Evolutionary conservation across 2,797 vertebrate genomes (phyloP).

Genomic region (Premnoplex brunnescens): DNA sequence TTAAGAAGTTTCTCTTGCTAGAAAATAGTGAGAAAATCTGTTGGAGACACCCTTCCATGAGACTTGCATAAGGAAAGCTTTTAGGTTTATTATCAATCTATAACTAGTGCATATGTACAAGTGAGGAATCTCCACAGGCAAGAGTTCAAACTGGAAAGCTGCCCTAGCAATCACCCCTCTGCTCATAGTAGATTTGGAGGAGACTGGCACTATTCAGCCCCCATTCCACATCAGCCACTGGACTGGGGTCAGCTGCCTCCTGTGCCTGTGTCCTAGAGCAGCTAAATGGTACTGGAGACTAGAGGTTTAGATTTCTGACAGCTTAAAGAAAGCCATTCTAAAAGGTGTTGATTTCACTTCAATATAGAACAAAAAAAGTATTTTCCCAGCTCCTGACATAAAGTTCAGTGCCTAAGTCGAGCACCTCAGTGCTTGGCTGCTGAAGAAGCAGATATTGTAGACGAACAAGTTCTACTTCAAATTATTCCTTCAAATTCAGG

Average conservation of each 20-base stretch:
- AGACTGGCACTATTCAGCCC: not conserved
- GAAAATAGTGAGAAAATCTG: not conserved
- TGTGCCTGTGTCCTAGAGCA: not conserved
- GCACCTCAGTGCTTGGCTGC: not conserved
- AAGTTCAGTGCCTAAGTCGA: not conserved
- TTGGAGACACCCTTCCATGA: not conserved
- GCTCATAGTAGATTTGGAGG: not conserved
- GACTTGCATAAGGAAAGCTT: not conserved
- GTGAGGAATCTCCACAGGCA: not conserved
- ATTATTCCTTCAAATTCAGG: not conserved
- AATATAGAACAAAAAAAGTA: not conserved
- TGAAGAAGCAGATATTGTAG: not conserved
- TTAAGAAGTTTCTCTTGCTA: not conserved
- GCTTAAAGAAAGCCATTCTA: not conserved
- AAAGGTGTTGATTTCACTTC: not conserved
- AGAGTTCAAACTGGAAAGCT: not conserved
- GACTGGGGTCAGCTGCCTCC: not conserved
- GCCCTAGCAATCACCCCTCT: not conserved
- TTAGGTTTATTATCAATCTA: not conserved
- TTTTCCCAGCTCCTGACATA: not conserved
- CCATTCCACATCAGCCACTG: not conserved
- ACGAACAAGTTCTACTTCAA: not conserved
- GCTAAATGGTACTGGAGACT: fast-evolving
- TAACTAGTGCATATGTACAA: not conserved
- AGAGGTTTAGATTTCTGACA: not conserved